Percentiles rank a stretch among this genome's conserved stretches.
Evolutionary conservation across 2,797 vertebrate genomes (phyloP).

Genomic region (Malurus leucopterus): DNA sequence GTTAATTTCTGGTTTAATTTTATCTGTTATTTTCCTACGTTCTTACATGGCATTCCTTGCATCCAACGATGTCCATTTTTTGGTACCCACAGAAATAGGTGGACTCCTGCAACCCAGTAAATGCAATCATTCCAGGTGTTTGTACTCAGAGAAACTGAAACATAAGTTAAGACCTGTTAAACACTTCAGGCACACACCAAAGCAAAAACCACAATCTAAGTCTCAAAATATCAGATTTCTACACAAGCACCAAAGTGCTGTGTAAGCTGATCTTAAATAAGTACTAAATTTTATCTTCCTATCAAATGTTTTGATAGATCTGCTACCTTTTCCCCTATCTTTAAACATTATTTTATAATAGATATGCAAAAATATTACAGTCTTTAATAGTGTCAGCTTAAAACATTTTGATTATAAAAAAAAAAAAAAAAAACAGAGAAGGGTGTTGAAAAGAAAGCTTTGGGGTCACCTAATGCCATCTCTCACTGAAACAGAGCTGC

Average conservation of each 20-base stretch:
- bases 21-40: not conserved
- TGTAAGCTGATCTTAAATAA: not conserved
- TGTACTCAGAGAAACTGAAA: not conserved
- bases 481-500: not conserved
- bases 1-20: not conserved
- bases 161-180: not conserved
- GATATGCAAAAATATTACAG: not conserved
- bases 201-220: not conserved
- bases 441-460: not conserved
- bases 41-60: not conserved
- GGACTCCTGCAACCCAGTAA: not conserved
- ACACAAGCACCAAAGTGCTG: not conserved
- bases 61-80: not conserved
- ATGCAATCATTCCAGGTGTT: not conserved
- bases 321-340: not conserved
- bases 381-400: not conserved
- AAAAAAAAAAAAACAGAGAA: not conserved
- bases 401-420: not conserved
- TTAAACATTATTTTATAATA: not conserved
- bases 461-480: not conserved
- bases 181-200: not conserved
- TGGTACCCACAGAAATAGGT: rapidly evolving
- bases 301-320: not conserved
- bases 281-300: not conserved
- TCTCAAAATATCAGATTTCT: not conserved